Base-by-base conservation (phyloP, 2,113 vertebrate genomes). In the Oostethus manadensis region DNA sequence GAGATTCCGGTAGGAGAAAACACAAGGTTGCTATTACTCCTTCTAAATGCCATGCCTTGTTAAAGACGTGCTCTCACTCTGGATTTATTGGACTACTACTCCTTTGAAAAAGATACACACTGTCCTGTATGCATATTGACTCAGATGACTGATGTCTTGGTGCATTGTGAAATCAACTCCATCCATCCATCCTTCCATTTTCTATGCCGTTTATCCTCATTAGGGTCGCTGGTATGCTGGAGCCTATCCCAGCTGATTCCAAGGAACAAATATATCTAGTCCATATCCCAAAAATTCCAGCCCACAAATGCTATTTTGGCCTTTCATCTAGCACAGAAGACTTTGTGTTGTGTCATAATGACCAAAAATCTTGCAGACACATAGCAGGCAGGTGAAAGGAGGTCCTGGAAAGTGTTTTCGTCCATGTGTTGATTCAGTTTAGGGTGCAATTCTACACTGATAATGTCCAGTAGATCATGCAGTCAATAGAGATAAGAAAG, bases 11-110 rank as follows among this genome's bases (percentile, higher is more conserved):
- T n/a, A 70, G 61, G 71, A 62, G 74, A 65, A 53, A 66, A 74
- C 75, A 57, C 70, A 47, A 64, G 62, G 67, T 76, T 73, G 42
- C 76, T 73, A 79, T 84, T 79, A 72, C 78, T 83, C 76, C 77
- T 63, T 71, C 62, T 77, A 71, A 83, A 81, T 80, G 82, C 72
- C 81, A 62, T 22, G 70, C 66, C 74, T 79, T 74, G 78, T 87
- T 81, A 79, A 66, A 70, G 68, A 67, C 78, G 65, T 76, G 69
- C 78, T 73, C 55, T 82, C 76, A 66, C 50, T 13, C 23, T 26
- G 69, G 10, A 46, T 33, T 42, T 26, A 64, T 57, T n/a, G 42
- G 49, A 70, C 51, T 61, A 70, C 51, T 61, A 64, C 44, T 55
- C 56, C 26, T 53, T 59, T 53, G 1, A 60, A 63, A 62, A 74